Evolutionary conservation across 2,888 invertebrate genomes (phyloP), one percentile per base, ranked within the genome.

Genomic region (Folsomia candida): DNA sequence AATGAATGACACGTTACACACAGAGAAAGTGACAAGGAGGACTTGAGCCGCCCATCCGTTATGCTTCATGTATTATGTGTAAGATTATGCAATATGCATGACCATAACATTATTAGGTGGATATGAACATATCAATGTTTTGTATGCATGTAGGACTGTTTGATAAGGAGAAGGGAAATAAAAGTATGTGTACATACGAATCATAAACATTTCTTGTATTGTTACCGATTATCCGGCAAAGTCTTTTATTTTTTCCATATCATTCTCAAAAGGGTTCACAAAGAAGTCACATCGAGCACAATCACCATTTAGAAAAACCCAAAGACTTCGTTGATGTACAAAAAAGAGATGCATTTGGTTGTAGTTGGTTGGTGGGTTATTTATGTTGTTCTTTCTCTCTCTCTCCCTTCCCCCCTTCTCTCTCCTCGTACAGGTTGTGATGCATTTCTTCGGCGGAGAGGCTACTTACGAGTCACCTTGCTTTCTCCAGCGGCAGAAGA

Each of bases 271-370:
- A 68, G 68, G 70, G 67, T 65, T 71, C 71, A 74, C 71, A 69
- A 71, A 71, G 70, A 69, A 70, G 71, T 74, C 74, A 74, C 74
- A 74, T 71, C 68, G 74, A 72, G 70, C 74, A 74, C 71, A 74
- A 70, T 74, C 72, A 70, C 74, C 68, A 72, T 66, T n/a, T 63
- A 70, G 68, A 67, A 68, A 62, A 29, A 51, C 64, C 58, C 26
- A 67, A 71, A 71, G 64, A 51, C 64, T 68, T 64, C 60, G 47
- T 51, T 68, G 67, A 57, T 54, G 66, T 58, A 51, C 29, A 51
- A 68, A 29, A 63, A 62, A 63, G 63, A 59, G 67, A 58, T 29
- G 22, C 58, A 59, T 67, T 11, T 27, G 4, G 54, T 54, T n/a
- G n/a, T n/a, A n/a, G 68, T 37, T 26, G 24, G 59, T 59, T 25